Evolutionary conservation across 2,888 invertebrate species (phyloP), one percentile per base, ranked within the genome.

Genomic region (Ypsolopha sequella): DNA sequence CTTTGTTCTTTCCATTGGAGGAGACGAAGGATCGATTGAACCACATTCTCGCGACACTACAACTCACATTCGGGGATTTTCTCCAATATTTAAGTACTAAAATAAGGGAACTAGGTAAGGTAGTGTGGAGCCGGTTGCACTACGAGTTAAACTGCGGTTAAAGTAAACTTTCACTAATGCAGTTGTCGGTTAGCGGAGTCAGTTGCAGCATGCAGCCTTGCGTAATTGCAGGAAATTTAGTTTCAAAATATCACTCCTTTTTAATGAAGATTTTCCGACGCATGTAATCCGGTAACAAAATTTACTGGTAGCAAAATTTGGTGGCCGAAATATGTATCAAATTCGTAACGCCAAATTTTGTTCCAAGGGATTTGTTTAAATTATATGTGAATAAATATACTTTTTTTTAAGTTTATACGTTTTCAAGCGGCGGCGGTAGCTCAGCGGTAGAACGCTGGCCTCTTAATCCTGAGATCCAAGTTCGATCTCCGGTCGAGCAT

Each of bases 1-100:
- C 71, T 58, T 71, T 73, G 48, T 71, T 68, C 36, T 74, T 71
- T 48, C 24, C 24, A 4, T 68, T 68, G 48, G 68, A 66, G 49
- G 68, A 69, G 54, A 76, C 69, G 56, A 77, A 65, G 52, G 75
- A 72, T 35, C 76, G 67, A 62, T 80, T 75, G 58, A 74, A 76
- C 76, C 76, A 77, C 78, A 76, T 74, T 56, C 43, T 64, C 51
- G 54, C 55, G 60, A 53, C 56, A 61, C 54, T 48, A 51, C 54
- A 51, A 48, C 44, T 54, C 24, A 24, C 24, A 24, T 24, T 24
- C 24, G 24, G 24, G 24, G 24, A 24, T 24, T 24, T 4, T 24
- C 24, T 51, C 52, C 48, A 54, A 34, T 54, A 51, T 53, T 53
- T 48, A 57, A 41, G 56, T 53, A 24, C 24, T 24, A 24, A 24